phyloP scores from a whole-genome alignment of 2,113 vertebrate genomes.

The Dicerorhinus sumatrensis region DNA sequence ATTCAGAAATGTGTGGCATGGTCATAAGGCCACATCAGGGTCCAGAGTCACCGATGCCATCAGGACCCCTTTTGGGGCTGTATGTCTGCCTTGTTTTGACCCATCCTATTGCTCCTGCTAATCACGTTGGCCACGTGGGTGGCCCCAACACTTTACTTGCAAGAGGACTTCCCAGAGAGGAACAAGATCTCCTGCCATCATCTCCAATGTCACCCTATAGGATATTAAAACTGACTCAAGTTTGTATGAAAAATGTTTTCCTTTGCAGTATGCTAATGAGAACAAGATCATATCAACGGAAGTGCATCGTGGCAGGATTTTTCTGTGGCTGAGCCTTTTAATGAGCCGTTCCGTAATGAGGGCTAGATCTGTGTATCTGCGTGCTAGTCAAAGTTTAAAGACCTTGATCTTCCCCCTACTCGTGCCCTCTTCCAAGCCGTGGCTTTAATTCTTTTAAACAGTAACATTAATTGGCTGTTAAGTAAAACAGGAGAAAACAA shows the following conservation, averaged over 20 bases:
- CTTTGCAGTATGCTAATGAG: conserved; percentile 80
- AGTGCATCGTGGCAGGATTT: background rate
- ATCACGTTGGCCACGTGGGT: conserved; percentile 77
- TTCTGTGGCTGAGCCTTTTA: conserved; percentile 70
- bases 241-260: conserved; percentile 83
- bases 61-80: background rate
- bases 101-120: conserved; percentile 65
- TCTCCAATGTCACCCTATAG: conserved; percentile 80
- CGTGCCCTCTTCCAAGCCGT: conserved; percentile 57
- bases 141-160: conserved; percentile 75
- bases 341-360: conserved; percentile 83
- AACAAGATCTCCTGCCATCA: conserved; percentile 75
- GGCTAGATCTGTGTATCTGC: conserved; percentile 10
- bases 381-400: conserved; percentile 75
- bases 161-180: conserved; percentile 80
- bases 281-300: conserved; percentile 1
- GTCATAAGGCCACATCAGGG: rapidly evolving
- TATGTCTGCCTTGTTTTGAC: background rate
- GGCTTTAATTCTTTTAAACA: conserved; percentile 83
- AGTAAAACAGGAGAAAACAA: conserved; percentile 84
- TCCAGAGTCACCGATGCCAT: background rate
- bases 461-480: conserved; percentile 87
- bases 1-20: background rate
- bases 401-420: background rate
- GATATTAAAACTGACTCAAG: conserved; percentile 84